Evolutionary conservation across 2,113 vertebrate genomes (phyloP).

Genomic region (Equus przewalskii): DNA sequence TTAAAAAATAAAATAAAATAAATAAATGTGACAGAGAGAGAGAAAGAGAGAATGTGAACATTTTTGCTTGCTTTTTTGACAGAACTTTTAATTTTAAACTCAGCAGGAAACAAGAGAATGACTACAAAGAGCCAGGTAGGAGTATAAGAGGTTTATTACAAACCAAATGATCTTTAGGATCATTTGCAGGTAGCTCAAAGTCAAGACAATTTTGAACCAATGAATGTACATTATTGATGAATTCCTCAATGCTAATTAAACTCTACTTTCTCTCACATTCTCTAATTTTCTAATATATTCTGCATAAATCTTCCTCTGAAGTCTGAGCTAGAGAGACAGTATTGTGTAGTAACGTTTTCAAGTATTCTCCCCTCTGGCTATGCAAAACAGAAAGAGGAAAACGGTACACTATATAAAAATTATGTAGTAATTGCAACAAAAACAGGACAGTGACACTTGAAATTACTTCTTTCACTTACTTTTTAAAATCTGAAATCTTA

Average conservation of each 20-base stretch:
- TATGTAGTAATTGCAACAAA: neutral
- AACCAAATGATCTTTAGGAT: conserved; percentile 84
- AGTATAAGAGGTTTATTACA: conserved; percentile 81
- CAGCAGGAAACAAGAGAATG: conserved; percentile 83
- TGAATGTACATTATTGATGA: conserved; percentile 77
- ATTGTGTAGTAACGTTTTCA: conserved; percentile 33
- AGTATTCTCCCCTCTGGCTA: conserved; percentile 39
- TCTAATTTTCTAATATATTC: conserved; percentile 81
- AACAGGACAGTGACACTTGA: neutral
- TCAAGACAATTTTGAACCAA: conserved; percentile 81
- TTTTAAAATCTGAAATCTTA: neutral
- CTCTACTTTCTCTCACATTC: conserved; percentile 49
- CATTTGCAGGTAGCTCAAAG: conserved; percentile 79
- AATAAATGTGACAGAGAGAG: neutral
- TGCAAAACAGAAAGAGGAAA: conserved; percentile 1
- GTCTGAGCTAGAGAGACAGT: conserved; percentile 38
- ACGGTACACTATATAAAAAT: neutral
- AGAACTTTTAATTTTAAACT: conserved; percentile 87
- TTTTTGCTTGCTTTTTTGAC: conserved; percentile 80
- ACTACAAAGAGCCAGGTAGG: conserved; percentile 81
- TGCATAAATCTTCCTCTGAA: conserved; percentile 82
- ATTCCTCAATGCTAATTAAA: conserved; percentile 74
- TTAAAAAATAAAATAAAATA: conserved; percentile 11
- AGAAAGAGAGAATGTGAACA: neutral
- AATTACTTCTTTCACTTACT: neutral